Conservation (phyloP, 2,797 vertebrate genomes). For the Todus mexicanus region DNA sequence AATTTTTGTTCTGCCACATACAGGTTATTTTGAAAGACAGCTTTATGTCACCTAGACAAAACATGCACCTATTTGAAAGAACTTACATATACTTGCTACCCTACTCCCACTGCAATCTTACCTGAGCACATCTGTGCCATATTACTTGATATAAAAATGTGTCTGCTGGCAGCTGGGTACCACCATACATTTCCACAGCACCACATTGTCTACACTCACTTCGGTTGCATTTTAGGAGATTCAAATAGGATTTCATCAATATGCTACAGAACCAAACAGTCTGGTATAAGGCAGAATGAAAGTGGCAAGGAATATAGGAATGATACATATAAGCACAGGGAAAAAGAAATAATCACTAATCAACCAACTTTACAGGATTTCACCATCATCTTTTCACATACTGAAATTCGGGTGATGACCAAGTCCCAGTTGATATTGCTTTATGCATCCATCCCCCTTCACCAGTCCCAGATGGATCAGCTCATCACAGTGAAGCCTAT, state of each 20-base stretch:
- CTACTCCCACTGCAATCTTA: neutral
- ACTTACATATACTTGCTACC: neutral
- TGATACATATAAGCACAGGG: neutral
- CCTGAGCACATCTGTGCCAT: neutral
- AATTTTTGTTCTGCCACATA: neutral
- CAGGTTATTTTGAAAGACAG: neutral
- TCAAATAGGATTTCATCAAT: neutral
- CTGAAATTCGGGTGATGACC: neutral
- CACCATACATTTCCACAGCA: neutral
- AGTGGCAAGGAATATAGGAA: neutral
- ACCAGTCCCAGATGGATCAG: constrained; percentile 37
- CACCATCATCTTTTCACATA: neutral
- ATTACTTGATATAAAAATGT: neutral
- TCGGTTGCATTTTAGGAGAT: neutral
- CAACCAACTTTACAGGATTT: neutral
- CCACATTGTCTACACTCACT: neutral
- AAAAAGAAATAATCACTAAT: neutral
- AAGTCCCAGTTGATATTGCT: neutral
- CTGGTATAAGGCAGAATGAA: neutral
- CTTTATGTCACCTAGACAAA: neutral
- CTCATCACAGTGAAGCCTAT: constrained; percentile 9
- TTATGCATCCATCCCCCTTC: neutral
- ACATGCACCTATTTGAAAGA: neutral
- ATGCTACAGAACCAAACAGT: neutral
- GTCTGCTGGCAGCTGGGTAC: neutral